phyloP scores from a whole-genome alignment of 2,888 invertebrate genomes.

The Arge pagana region DNA sequence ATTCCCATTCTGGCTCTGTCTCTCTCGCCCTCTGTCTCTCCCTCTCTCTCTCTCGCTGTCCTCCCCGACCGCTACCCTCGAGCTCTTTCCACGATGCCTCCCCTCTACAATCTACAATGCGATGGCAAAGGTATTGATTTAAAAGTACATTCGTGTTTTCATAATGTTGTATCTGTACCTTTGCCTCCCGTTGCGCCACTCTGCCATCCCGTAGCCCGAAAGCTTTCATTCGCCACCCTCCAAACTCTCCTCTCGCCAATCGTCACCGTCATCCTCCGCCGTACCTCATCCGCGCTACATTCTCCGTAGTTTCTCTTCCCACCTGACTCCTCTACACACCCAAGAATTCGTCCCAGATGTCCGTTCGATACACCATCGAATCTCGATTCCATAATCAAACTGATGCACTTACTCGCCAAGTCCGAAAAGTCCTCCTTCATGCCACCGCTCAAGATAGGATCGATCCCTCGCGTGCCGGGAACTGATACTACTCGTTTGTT shows the following conservation, averaged over 20 bases:
- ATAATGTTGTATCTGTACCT: conserved; percentile 58
- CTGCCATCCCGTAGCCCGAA: conserved; percentile 37
- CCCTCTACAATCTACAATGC: conserved; percentile 54
- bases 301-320: no score
- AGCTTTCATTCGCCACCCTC: no score
- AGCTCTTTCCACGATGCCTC: conserved; percentile 34
- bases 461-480: no score
- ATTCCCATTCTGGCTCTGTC: conserved; percentile 10
- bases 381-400: no score
- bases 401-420: no score
- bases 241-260: conserved; percentile 35
- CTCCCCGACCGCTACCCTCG: conserved; percentile 30
- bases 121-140: conserved; percentile 57
- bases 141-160: conserved; percentile 60
- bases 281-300: conserved; percentile 21
- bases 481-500: no score
- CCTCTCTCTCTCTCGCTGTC: conserved; percentile 34
- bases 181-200: conserved; percentile 51
- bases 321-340: no score
- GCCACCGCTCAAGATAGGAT: no score
- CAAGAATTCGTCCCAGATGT: no score
- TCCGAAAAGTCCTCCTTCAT: no score
- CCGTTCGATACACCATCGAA: no score
- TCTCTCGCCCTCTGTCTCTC: conserved; percentile 32
- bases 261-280: conserved; percentile 23